phyloP scores from a whole-genome alignment of 2,888 invertebrate genomes.

The Spilarctia lutea region DNA sequence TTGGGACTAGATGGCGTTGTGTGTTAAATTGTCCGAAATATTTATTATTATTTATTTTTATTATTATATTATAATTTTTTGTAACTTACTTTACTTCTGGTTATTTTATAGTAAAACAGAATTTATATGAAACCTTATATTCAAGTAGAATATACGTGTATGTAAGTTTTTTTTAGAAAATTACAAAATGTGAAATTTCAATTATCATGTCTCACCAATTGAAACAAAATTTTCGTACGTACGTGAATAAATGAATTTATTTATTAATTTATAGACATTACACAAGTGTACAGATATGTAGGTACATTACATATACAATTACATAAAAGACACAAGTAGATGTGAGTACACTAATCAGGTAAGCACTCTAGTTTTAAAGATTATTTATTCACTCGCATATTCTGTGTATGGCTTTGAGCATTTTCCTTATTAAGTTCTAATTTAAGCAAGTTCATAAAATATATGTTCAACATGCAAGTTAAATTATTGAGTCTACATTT shows the following conservation, averaged over 20 bases:
- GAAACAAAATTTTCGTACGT: no score
- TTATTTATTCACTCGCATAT: conserved; percentile 12
- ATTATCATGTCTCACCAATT: not conserved
- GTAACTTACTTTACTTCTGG: not conserved
- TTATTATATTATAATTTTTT: not conserved
- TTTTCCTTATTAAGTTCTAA: conserved; percentile 1
- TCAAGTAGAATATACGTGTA: not conserved
- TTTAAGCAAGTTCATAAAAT: conserved; percentile 11
- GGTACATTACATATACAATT: not conserved
- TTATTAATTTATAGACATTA: not conserved
- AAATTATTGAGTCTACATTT: conserved; percentile 27
- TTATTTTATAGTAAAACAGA: not conserved
- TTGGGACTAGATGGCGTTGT: no score
- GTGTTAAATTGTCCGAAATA: no score
- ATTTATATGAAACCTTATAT: not conserved
- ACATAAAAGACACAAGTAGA: not conserved
- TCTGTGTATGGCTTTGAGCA: not conserved
- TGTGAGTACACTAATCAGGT: not conserved
- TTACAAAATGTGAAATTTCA: no score
- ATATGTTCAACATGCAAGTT: conserved; percentile 31
- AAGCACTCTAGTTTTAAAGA: conserved; percentile 23
- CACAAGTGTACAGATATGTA: not conserved
- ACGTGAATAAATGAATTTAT: no score
- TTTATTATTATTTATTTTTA: no score
- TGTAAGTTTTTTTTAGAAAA: not conserved